Evolutionary conservation across 2,113 vertebrate species (phyloP).

Genomic region (Noturus placidus): DNA sequence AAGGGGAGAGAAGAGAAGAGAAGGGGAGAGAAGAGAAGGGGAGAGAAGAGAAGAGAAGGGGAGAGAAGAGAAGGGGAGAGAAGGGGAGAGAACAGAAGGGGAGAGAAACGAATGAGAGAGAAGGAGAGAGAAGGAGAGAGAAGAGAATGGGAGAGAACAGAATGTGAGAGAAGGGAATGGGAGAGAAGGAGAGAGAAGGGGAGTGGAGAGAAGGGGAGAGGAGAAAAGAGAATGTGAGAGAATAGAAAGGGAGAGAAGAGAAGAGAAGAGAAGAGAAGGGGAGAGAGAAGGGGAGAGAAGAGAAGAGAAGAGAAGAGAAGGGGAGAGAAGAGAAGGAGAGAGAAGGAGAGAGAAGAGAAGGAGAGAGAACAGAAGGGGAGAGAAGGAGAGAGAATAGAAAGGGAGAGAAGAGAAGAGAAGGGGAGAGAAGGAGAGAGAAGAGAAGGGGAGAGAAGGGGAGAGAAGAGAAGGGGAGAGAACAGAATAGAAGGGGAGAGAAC

Average conservation of each 20-base stretch:
- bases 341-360: slow-evolving; percentile 26
- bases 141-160: background rate
- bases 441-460: slow-evolving; percentile 65
- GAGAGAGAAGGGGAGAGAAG: background rate
- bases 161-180: slow-evolving; percentile 57
- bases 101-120: slow-evolving; percentile 31
- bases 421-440: background rate
- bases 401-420: background rate
- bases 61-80: background rate
- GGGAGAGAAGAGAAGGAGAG: background rate
- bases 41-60: slow-evolving; percentile 22
- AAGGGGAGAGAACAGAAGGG: background rate
- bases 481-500: slow-evolving; percentile 69
- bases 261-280: slow-evolving; percentile 64
- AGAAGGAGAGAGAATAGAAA: too few relatives aligned
- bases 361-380: background rate
- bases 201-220: background rate
- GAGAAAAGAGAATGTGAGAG: slow-evolving; percentile 36
- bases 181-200: slow-evolving; percentile 46
- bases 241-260: background rate
- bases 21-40: background rate
- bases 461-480: slow-evolving; percentile 49
- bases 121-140: slow-evolving; percentile 71
- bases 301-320: background rate
- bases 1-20: slow-evolving; percentile 2